Conservation (phyloP, 2,113 vertebrate genomes). For the Pipra filicauda region DNA sequence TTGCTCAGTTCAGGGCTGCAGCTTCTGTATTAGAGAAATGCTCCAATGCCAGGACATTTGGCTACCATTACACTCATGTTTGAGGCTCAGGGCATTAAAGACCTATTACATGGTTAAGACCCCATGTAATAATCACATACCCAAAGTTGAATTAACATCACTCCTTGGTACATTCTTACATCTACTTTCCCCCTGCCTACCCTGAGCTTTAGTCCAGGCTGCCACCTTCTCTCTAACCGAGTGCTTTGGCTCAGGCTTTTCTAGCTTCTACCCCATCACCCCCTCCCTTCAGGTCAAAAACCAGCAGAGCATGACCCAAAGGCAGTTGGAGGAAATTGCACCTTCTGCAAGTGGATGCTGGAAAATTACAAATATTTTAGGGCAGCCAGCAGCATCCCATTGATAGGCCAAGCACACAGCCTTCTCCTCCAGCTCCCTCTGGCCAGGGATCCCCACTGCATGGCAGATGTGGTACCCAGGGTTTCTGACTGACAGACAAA, state of each 20-base stretch:
- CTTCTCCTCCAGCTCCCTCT: not conserved
- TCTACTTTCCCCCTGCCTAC: rapidly evolving
- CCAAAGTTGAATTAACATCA: not conserved
- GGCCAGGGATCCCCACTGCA: not conserved
- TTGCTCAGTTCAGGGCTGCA: not conserved
- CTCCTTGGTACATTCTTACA: not conserved
- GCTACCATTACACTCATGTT: not conserved
- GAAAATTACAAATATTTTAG: not conserved
- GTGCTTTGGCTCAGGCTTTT: not conserved
- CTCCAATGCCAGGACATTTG: not conserved
- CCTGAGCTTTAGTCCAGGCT: not conserved
- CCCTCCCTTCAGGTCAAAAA: not conserved
- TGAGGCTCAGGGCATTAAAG: not conserved
- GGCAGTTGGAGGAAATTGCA: not conserved
- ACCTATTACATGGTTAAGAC: not conserved
- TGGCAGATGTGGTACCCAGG: not conserved
- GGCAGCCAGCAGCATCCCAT: not conserved
- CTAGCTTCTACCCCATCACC: not conserved
- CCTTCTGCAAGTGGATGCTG: not conserved
- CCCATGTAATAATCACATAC: too few relatives aligned
- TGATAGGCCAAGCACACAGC: not conserved
- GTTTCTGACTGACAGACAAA: not conserved
- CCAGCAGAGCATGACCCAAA: not conserved
- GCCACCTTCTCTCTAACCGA: not conserved
- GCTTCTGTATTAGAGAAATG: not conserved